Base-by-base conservation (phyloP, 2,888 invertebrate genomes). In the Caenorhabditis sinica region DNA sequence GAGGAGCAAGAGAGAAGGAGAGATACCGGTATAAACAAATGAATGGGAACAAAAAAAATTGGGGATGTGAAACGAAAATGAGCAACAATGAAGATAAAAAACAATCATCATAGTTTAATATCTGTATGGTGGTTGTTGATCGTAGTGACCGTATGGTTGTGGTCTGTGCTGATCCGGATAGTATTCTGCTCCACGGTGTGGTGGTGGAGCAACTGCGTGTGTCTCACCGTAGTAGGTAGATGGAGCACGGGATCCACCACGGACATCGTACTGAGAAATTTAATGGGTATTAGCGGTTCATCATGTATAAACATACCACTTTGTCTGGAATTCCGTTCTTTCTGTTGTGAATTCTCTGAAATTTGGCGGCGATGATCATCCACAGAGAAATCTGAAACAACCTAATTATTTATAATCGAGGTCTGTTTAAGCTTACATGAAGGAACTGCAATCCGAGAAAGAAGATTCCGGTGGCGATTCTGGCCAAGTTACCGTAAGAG, bases 381-480 rank as follows among this genome's bases (percentile, higher is more conserved):
- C 91, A 85, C 43, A 93, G 80, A 0, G 93, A 92, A 58, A 93
- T 91, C 92, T 92, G 76, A 81, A 92, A 68, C 6, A 6, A n/a
- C n/a, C n/a, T n/a, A 60, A 45, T 43, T 8, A 6, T 13, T 5
- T 11, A 20, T 23, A 51, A 2, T 45, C 33, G 20, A 25, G n/a
- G n/a, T n/a, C n/a, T n/a, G n/a, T n/a, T n/a, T n/a, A 25, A 23
- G 71, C 88, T 86, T 71, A 92, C 93, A 72, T 93, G 93, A 71
- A 93, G 89, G 73, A 92, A 86, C 75, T 93, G 93, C 23, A 93
- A 84, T 8, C 92, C 93, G n/a, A 93, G 88, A 88, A 93, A 93
- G 89, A 93, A 92, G 51, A 93, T 93, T 43, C 91, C 93, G 8
- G 92, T 90, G 23, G 93, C 93, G 63, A 93, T 91, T 40, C 93